Conservation (phyloP, 92 coral and sea anemone genomes). For the Umimayanthus chanpuru region DNA sequence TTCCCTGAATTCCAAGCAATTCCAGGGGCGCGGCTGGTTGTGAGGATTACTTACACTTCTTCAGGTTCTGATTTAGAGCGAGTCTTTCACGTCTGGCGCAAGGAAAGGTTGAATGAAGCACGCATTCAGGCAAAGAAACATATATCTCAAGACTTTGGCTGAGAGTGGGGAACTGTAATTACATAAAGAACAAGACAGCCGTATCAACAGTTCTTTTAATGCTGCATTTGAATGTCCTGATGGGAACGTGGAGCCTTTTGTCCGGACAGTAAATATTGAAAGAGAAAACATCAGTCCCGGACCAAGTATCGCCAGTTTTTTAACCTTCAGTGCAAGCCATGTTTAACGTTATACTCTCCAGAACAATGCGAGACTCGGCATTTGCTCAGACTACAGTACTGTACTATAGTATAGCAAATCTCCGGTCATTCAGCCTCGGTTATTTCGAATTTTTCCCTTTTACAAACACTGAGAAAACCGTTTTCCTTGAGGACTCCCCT, state of each 20-base stretch:
- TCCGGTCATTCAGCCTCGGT: neutral
- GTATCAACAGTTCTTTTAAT: neutral
- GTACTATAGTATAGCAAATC: neutral
- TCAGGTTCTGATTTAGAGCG: no score
- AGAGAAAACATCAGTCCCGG: neutral
- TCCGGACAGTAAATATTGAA: no score
- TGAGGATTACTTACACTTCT: no score
- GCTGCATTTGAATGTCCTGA: neutral
- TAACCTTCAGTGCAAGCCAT: no score
- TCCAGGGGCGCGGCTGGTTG: neutral
- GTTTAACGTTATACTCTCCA: no score
- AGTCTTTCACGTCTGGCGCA: no score
- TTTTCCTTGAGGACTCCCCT: neutral
- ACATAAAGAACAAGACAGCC: neutral
- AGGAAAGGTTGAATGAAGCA: no score
- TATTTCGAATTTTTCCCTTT: neutral
- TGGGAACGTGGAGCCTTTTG: neutral
- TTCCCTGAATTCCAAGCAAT: neutral
- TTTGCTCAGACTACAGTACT: neutral
- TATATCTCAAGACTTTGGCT: neutral
- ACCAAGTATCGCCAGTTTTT: no score
- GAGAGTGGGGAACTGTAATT: neutral
- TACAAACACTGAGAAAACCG: neutral
- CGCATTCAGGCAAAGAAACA: neutral
- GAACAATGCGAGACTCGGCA: no score